These are phyloP conservation scores for Tridacna gigas DNA, from an alignment of 2,888 invertebrate genomes.

Conservation along the genomic window DNA sequence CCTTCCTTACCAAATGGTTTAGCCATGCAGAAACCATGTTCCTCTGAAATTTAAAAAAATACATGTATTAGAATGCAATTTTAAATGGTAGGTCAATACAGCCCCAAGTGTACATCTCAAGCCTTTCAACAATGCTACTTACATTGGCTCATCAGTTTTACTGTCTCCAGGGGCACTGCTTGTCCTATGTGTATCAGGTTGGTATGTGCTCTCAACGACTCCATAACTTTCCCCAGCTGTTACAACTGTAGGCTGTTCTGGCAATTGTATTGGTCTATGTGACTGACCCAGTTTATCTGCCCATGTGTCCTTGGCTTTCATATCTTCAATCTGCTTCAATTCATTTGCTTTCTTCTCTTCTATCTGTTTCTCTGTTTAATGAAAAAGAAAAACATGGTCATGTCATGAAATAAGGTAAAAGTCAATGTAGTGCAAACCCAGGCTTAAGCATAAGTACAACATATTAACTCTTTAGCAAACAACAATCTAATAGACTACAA, in stretches of 20 bases:
- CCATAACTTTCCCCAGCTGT: constrained; percentile 40
- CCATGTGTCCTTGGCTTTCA: constrained; percentile 71
- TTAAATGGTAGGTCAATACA: too few relatives aligned
- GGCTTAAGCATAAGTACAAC: too few relatives aligned
- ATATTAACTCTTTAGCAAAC: too few relatives aligned
- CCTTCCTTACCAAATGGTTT: too few relatives aligned
- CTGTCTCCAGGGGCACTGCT: constrained; percentile 29
- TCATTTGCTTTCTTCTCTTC: constrained; percentile 83
- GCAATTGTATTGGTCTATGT: constrained; percentile 58
- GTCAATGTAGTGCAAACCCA: not conserved
- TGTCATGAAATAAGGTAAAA: not conserved
- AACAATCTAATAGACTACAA: too few relatives aligned
- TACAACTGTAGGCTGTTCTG: constrained; percentile 63
- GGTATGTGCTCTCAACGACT: constrained; percentile 33
- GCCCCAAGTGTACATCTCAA: too few relatives aligned
- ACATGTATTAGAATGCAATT: too few relatives aligned
- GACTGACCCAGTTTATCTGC: constrained; percentile 72
- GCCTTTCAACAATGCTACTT: not conserved
- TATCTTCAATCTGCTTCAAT: constrained; percentile 57
- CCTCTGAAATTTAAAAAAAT: too few relatives aligned
- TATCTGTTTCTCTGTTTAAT: constrained; percentile 77
- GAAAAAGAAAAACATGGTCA: not conserved
- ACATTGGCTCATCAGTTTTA: constrained; percentile 15
- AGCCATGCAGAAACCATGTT: too few relatives aligned
- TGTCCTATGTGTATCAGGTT: constrained; percentile 21